phyloP scores from a whole-genome alignment of 2,888 invertebrate species.

The Exephanes ischioxanthus region DNA sequence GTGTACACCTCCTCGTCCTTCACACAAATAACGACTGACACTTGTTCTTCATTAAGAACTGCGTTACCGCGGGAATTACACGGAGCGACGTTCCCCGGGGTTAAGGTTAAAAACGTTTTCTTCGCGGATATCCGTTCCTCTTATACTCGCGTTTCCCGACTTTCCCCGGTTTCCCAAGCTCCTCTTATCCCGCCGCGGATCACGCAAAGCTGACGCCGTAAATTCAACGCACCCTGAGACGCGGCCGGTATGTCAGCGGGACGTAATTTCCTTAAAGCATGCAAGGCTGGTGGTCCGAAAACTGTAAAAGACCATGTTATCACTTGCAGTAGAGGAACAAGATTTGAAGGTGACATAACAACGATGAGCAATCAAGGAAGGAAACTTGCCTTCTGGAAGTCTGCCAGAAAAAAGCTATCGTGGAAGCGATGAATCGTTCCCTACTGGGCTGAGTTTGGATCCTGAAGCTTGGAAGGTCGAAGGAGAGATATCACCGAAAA shows the following conservation, averaged over 20 bases:
- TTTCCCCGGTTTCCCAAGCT: neutral
- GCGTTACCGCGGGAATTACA: conserved; percentile 16
- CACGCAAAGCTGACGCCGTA: conserved; percentile 53
- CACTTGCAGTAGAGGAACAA: too few relatives aligned
- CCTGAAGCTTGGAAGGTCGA: neutral
- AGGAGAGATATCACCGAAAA: neutral
- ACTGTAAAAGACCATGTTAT: neutral
- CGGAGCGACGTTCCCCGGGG: conserved; percentile 15
- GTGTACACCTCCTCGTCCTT: neutral
- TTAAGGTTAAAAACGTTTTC: conserved; percentile 28
- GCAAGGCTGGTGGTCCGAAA: neutral
- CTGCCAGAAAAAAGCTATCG: neutral
- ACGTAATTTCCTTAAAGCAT: neutral
- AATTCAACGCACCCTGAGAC: conserved; percentile 19
- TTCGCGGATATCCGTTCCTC: neutral
- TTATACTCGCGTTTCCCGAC: neutral
- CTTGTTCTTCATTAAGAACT: conserved; percentile 68
- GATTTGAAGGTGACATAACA: neutral
- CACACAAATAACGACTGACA: conserved; percentile 34
- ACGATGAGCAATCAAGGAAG: neutral
- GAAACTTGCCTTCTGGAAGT: neutral
- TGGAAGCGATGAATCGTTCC: neutral
- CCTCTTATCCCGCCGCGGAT: conserved; percentile 4
- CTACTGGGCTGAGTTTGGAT: neutral
- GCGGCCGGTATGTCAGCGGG: neutral